Conservation (phyloP, 2,797 vertebrate genomes). For the Arnoldichthys spilopterus region DNA sequence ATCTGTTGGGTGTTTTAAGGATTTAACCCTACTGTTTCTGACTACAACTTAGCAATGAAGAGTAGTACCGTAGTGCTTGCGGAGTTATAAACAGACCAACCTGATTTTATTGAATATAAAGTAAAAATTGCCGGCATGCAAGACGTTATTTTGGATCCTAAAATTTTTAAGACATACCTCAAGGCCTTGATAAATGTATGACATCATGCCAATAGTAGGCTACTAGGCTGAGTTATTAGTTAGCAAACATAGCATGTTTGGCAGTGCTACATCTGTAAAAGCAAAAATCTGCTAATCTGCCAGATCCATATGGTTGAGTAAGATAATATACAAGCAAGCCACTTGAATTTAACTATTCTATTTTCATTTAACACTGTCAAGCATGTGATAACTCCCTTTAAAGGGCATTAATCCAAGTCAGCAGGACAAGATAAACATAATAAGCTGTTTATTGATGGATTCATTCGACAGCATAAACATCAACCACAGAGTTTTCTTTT, state of each 20-base stretch:
- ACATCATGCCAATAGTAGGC: not conserved
- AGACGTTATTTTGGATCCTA: no score
- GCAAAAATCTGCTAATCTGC: not conserved
- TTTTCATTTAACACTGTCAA: slow-evolving; percentile 18
- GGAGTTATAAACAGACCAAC: no score
- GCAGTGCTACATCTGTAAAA: not conserved
- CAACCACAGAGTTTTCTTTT: slow-evolving; percentile 43
- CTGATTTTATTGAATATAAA: no score
- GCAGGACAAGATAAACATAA: slow-evolving; percentile 60
- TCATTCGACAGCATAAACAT: slow-evolving; percentile 53
- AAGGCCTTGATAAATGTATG: not conserved
- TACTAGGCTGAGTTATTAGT: not conserved
- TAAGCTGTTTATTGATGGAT: slow-evolving; percentile 40
- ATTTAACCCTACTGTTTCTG: no score
- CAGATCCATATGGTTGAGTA: not conserved
- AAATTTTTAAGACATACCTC: no score
- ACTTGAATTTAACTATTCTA: slow-evolving; percentile 1
- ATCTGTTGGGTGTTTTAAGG: no score
- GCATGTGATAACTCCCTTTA: slow-evolving; percentile 7
- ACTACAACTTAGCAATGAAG: no score
- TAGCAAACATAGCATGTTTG: not conserved
- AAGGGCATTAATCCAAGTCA: not conserved
- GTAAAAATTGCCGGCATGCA: no score
- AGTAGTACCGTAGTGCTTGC: no score
- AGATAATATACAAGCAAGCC: slow-evolving; percentile 10